phyloP scores from a whole-genome alignment of 2,113 vertebrate species.

The Phocoena phocoena region DNA sequence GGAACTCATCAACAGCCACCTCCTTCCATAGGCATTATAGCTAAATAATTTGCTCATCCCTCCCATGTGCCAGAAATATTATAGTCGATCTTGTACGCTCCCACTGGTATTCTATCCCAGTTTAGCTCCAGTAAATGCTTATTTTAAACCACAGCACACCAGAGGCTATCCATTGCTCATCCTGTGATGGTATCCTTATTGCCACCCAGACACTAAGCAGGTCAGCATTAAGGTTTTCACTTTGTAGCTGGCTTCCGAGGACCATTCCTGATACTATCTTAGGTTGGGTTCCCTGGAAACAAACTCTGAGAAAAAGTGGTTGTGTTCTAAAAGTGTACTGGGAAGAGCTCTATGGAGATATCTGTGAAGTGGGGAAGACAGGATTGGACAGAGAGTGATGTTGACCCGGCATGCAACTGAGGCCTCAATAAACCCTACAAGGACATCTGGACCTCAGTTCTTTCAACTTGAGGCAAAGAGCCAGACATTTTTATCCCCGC shows the following conservation, averaged over 20 bases:
- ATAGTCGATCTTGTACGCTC: neutral
- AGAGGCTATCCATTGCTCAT: neutral
- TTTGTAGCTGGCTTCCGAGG: neutral
- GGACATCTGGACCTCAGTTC: neutral
- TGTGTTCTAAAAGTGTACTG: neutral
- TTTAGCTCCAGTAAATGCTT: neutral
- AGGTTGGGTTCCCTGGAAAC: neutral
- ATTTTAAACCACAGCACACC: neutral
- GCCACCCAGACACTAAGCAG: neutral
- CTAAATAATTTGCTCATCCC: neutral
- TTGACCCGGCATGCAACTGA: neutral
- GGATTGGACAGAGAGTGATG: neutral
- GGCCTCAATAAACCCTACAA: neutral
- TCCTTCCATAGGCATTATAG: neutral
- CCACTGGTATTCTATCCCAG: neutral
- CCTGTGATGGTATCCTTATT: neutral
- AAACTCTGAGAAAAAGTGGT: neutral
- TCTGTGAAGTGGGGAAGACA: neutral
- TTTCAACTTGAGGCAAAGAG: neutral
- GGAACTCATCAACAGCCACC: neutral
- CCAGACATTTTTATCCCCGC: neutral
- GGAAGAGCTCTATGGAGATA: neutral
- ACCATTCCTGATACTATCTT: neutral
- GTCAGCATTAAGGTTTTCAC: neutral
- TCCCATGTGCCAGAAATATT: neutral